Evolutionary conservation across 2,888 invertebrate genomes (phyloP).

Genomic region (Microplitis manilae): DNA sequence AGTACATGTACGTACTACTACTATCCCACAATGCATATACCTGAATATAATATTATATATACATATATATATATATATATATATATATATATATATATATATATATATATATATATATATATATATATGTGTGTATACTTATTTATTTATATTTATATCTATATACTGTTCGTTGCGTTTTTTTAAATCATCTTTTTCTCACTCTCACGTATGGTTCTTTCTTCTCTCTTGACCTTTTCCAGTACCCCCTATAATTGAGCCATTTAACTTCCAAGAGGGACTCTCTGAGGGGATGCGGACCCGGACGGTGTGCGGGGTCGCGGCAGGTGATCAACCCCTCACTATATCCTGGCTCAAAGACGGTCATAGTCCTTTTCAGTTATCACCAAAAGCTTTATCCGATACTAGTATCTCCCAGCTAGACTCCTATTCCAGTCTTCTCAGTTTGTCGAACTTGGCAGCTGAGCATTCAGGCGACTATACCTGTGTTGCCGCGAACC

Average conservation of each 20-base stretch:
- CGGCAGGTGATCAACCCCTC: slow-evolving; percentile 85
- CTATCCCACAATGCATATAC: slow-evolving; percentile 69
- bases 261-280: slow-evolving; percentile 88
- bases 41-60: slow-evolving; percentile 57
- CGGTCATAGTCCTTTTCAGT: slow-evolving; percentile 75
- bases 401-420: slow-evolving; percentile 80
- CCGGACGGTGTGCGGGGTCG: slow-evolving; percentile 85
- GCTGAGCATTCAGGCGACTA: slow-evolving; percentile 84
- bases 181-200: slow-evolving; percentile 72
- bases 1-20: slow-evolving; percentile 60
- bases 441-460: slow-evolving; percentile 84
- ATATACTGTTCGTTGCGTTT: slow-evolving; percentile 53
- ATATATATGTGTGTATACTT: slow-evolving; percentile 51
- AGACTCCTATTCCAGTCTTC: slow-evolving; percentile 84
- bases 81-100: slow-evolving; percentile 10
- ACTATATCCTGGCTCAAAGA: slow-evolving; percentile 88
- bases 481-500: slow-evolving; percentile 85
- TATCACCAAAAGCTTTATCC: slow-evolving; percentile 77
- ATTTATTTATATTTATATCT: slow-evolving; percentile 47
- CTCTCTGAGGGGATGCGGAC: slow-evolving; percentile 87
- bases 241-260: slow-evolving; percentile 90
- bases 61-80: slow-evolving; percentile 35
- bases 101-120: slow-evolving; percentile 41
- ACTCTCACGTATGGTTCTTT: slow-evolving; percentile 76
- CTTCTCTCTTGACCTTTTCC: slow-evolving; percentile 74